Base-by-base conservation (phyloP, 2,888 invertebrate species). In the Vandiemenella viatica region DNA sequence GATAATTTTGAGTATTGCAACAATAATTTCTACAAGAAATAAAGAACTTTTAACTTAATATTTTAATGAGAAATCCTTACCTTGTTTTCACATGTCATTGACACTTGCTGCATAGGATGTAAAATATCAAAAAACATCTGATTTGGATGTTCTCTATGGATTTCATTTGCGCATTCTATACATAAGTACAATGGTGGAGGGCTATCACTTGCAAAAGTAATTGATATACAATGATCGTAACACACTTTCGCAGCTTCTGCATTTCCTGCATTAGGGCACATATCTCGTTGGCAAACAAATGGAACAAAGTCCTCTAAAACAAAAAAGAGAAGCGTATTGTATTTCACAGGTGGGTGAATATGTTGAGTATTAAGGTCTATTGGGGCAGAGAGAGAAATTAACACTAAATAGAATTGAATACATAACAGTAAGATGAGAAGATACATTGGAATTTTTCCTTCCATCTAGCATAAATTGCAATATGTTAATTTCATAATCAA, bases 131-230 rank as follows among this genome's bases (percentile, higher is more conserved):
- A 83, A 65, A 89, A 88, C 57, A 81, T 77, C 62, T 87, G 81
- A 62, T 85, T 83, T 0, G 87, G 84, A 63, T 88, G 85, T 61
- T 88, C 87, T 21, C 88, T 77, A 63, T 89, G 88, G 54, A 89
- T 87, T 66, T 90, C 83, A 65, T 91, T 88, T 40, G 91, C 90
- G 67, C 97, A 97, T 67, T 93, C 95, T 55, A 92, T 89, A 65
- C 97, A 98, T 3, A 97, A 74, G 64, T 92, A 93, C 8, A 97
- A 74, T 0, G 97, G 97, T 16, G 97, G 96, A 1, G 96, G 91
- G 50, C 83, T 79, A 65, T 89, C 89, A 1, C 78, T 78, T 0
- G 88, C 84, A 65, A 85, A 85, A 17, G 82, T 83, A 52, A 89
- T 90, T 58, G 90, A 86, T 60, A 91, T 83, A 63, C 83, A 82